Base-by-base conservation (phyloP, 2,888 invertebrate genomes). In the Ophraella communa region DNA sequence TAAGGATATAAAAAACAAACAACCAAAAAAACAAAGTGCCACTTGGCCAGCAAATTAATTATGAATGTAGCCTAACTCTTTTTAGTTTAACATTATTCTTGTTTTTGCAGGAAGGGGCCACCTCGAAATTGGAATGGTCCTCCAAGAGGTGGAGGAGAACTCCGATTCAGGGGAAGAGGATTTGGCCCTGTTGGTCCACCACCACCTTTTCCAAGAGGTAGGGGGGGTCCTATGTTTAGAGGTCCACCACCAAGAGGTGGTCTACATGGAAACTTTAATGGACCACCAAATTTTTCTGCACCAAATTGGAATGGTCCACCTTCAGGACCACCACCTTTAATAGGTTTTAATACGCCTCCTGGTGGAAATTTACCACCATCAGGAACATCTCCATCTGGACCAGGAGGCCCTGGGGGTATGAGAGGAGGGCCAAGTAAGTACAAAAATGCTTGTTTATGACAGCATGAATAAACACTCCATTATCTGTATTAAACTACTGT, bases 271-370 rank as follows among this genome's bases (percentile, higher is more conserved):
- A 77, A 79, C 63, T 85, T 84, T 69, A 82, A 85, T 62, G 86
- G 86, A 8, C 86, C 86, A 3, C 87, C 88, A 7, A 87, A 84
- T 68, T 81, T 82, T 52, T 51, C 49, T 63, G 79, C 78, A 18
- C 89, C 89, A 14, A 91, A 89, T 79, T 92, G 91, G 91, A 90
- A 89, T 11, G 87, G 86, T 0, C 86, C 87, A 0, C 85, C 85
- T 4, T 84, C 7, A 81, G 82, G 82, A 55, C 82, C 82, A 23
- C 87, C 87, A 0, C 85, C 84, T 67, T 84, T 86, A 84, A 86
- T 86, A 85, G 85, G 85, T 1, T 66, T 64, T 33, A 62, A 64
- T 20, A 45, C 11, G 8, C 21, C 42, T 27, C 42, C 55, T n/a
- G 76, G 72, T 11, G 33, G 7, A 39, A 56, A 49, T 23, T 23